These are phyloP conservation scores for Micrasema longulum DNA, from an alignment of 1,140 invertebrate genomes.

Conservation along the genomic window DNA sequence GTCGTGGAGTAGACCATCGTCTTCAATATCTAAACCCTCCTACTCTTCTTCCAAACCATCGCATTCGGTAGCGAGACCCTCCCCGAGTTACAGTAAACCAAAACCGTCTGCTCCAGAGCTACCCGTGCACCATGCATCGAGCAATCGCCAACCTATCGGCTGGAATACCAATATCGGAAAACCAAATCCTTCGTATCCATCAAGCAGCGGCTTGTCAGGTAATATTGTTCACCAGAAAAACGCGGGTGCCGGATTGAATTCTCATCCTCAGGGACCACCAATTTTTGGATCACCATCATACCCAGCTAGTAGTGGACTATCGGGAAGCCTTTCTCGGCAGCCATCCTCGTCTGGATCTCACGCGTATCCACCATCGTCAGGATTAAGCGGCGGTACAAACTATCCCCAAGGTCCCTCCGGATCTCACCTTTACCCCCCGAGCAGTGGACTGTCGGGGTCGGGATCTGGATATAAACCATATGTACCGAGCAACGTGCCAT, in stretches of 20 bases:
- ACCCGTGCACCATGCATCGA: background rate
- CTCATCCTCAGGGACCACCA: constrained; percentile 21
- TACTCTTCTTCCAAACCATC: background rate
- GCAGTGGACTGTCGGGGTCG: constrained; percentile 38
- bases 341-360: too few species aligned
- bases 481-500: background rate
- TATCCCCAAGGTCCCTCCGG: background rate
- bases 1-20: constrained; percentile 19
- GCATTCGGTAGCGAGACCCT: background rate
- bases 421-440: constrained; percentile 43
- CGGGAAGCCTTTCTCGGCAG: background rate
- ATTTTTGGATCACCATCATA: constrained; percentile 17
- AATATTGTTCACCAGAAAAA: background rate
- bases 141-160: background rate
- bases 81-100: background rate
- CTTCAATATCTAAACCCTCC: constrained; percentile 2
- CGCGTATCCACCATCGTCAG: too few species aligned
- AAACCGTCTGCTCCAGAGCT: background rate
- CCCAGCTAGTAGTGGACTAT: constrained; percentile 35
- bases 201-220: constrained; percentile 21
- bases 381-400: constrained; percentile 7
- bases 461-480: background rate
- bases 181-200: constrained; percentile 29
- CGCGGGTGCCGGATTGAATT: background rate
- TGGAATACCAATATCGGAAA: background rate